phyloP scores from a whole-genome alignment of 2,797 vertebrate species.

The Cygnus olor region DNA sequence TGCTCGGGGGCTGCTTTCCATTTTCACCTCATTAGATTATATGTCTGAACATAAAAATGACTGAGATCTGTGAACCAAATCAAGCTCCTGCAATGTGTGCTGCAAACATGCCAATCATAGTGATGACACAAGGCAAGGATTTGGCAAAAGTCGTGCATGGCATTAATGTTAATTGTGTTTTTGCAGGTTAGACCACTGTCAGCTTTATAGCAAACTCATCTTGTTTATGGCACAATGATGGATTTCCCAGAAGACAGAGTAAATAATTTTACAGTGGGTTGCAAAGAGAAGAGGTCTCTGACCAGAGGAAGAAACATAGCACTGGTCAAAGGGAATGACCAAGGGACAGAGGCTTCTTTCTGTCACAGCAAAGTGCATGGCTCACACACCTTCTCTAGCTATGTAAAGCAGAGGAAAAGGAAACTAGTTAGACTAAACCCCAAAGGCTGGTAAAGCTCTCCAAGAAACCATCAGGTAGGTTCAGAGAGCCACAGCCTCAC shows the following conservation, averaged over 20 bases:
- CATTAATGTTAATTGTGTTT: slow-evolving; percentile 79
- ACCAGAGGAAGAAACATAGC: not conserved
- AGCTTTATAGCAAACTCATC: slow-evolving; percentile 32
- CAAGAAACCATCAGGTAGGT: not conserved
- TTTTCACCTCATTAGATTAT: slow-evolving; percentile 77
- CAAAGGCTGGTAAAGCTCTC: not conserved
- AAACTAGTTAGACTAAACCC: not conserved
- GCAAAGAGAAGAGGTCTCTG: not conserved
- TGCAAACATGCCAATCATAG: slow-evolving; percentile 82
- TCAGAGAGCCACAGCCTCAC: not conserved
- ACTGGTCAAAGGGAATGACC: not conserved
- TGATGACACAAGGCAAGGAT: slow-evolving; percentile 76
- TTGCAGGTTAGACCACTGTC: slow-evolving; percentile 53
- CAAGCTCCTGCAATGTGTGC: slow-evolving; percentile 81
- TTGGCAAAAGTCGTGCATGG: slow-evolving; percentile 67
- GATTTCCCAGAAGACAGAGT: slow-evolving; percentile 29
- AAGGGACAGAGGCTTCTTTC: not conserved
- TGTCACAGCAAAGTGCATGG: not conserved
- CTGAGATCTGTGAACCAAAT: slow-evolving; percentile 75
- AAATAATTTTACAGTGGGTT: not conserved
- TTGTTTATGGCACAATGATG: slow-evolving; percentile 29
- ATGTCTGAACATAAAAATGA: slow-evolving; percentile 72
- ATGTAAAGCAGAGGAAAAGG: not conserved
- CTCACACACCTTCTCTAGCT: not conserved
- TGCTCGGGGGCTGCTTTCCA: slow-evolving; percentile 73